These are phyloP conservation scores for Neotragus moschatus DNA, from an alignment of 2,113 vertebrate genomes.

Conservation along the genomic window DNA sequence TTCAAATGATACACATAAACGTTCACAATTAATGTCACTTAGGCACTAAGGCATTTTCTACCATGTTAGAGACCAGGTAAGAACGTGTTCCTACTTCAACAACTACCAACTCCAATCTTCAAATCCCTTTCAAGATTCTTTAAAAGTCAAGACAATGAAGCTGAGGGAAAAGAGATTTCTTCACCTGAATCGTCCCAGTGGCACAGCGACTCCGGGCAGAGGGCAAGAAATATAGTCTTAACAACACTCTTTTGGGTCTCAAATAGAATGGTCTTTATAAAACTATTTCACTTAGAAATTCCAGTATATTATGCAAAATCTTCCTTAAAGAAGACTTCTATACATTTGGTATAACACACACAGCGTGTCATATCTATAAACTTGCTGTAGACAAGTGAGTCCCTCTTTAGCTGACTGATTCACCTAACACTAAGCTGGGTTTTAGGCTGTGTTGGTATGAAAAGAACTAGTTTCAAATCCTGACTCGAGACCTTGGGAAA, in stretches of 20 bases:
- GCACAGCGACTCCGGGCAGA: neutral
- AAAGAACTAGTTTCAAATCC: conserved; percentile 6
- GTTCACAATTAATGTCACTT: neutral
- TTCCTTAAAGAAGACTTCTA: neutral
- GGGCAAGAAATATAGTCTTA: neutral
- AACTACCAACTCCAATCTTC: neutral
- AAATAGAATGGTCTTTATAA: neutral
- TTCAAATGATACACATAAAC: neutral
- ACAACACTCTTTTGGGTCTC: neutral
- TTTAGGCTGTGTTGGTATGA: neutral
- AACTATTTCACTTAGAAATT: neutral
- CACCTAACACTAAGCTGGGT: neutral
- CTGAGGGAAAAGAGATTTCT: neutral
- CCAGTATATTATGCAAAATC: neutral
- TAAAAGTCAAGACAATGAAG: neutral
- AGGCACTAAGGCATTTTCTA: neutral
- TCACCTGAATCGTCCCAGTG: neutral
- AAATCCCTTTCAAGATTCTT: neutral
- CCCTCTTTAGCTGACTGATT: neutral
- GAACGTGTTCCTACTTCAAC: neutral
- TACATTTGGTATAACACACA: neutral
- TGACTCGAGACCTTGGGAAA: neutral
- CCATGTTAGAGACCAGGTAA: neutral
- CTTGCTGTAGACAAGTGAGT: neutral
- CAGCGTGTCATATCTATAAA: neutral